Conservation (phyloP, 2,888 invertebrate genomes). For the Monoplex corrugatus region DNA sequence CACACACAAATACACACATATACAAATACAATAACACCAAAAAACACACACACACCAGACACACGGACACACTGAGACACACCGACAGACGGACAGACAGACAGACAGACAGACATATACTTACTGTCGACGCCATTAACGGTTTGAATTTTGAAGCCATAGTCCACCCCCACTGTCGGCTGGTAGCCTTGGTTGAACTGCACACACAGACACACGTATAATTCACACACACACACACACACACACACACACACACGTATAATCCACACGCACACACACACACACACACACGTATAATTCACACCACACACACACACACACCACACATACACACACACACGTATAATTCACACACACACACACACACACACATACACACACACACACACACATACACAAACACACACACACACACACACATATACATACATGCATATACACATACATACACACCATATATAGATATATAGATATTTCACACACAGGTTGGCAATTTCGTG, state of each 20-base stretch:
- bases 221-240: background rate
- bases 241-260: slow-evolving; percentile 23
- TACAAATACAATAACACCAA: too few relatives aligned
- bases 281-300: background rate
- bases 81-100: background rate
- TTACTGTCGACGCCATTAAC: slow-evolving; percentile 75
- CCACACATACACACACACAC: background rate
- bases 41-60: background rate
- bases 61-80: background rate
- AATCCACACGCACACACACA: slow-evolving; percentile 5
- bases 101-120: slow-evolving; percentile 54
- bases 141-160: slow-evolving; percentile 80
- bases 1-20: background rate
- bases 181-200: slow-evolving; percentile 79
- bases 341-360: background rate
- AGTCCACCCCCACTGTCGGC: slow-evolving; percentile 81
- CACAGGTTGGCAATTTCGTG: too few relatives aligned
- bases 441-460: too few relatives aligned
- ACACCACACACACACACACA: slow-evolving; percentile 13
- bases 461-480: too few relatives aligned
- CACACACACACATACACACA: slow-evolving; percentile 3
- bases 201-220: background rate
- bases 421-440: background rate
- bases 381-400: background rate
- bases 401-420: background rate